Evolutionary conservation across 2,888 invertebrate species (phyloP).

Genomic region (Drosophila nr. fundita): DNA sequence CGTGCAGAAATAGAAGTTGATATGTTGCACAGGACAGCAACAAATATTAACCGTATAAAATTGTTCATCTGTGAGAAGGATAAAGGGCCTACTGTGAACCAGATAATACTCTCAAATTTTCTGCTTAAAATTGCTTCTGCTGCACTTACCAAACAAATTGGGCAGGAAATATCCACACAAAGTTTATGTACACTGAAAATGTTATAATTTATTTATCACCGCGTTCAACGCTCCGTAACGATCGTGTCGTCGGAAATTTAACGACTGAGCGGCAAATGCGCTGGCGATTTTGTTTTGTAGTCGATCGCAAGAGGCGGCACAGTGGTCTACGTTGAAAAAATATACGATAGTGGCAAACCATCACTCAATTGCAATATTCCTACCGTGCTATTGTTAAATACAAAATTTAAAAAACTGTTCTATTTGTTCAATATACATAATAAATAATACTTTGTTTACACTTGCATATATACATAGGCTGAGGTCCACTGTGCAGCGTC

Average conservation of each 20-base stretch:
- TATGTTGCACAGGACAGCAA: not conserved
- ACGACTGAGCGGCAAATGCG: conserved; percentile 51
- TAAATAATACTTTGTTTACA: not conserved
- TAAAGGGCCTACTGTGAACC: conserved; percentile 57
- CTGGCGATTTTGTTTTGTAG: conserved; percentile 52
- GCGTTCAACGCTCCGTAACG: conserved; percentile 37
- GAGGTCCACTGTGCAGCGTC: conserved; percentile 32
- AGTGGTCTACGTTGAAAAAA: conserved; percentile 18
- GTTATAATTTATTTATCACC: conserved; percentile 15
- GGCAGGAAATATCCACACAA: conserved; percentile 36
- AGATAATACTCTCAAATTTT: conserved; percentile 35
- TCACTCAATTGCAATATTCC: not conserved
- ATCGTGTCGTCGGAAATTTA: conserved; percentile 52
- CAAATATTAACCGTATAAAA: not conserved
- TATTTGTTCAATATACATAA: not conserved
- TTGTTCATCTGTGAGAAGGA: not conserved
- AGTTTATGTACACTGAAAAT: conserved; percentile 24
- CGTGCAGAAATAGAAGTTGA: conserved; percentile 18
- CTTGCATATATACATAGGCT: not conserved
- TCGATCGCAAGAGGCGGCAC: conserved; percentile 48
- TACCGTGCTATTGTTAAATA: not conserved
- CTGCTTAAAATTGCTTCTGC: conserved; percentile 3
- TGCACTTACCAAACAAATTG: conserved; percentile 51
- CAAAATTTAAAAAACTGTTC: not conserved
- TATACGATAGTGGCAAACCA: not conserved